Evolutionary conservation across 2,113 vertebrate species (phyloP).

Genomic region (Peromyscus maniculatus): DNA sequence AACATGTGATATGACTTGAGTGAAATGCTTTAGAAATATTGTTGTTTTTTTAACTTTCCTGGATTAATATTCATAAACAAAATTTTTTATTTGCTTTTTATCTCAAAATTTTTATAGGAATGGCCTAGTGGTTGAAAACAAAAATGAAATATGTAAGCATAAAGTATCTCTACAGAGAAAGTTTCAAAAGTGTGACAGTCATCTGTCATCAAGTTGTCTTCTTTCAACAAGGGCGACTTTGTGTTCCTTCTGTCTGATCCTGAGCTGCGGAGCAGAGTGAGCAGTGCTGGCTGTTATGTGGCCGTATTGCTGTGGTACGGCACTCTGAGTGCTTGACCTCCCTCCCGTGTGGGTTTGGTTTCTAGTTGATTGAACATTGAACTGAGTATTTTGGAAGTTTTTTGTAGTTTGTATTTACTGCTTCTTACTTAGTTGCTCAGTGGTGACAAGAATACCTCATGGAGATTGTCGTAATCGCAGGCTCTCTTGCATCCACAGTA

Average conservation of each 20-base stretch:
- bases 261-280: neutral
- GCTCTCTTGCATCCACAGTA: constrained; percentile 75
- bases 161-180: constrained; percentile 44
- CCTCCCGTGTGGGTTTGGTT: neutral
- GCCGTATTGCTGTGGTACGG: neutral
- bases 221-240: neutral
- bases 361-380: constrained; percentile 62
- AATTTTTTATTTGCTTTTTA: constrained; percentile 50
- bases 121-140: constrained; percentile 41
- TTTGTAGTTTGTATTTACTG: constrained; percentile 50
- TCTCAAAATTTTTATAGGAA: constrained; percentile 23
- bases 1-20: constrained; percentile 8
- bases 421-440: constrained; percentile 70
- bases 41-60: constrained; percentile 25
- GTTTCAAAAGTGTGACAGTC: constrained; percentile 46
- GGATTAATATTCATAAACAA: constrained; percentile 49
- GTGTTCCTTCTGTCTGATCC: constrained; percentile 13
- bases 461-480: constrained; percentile 71
- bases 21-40: constrained; percentile 55
- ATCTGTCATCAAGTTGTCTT: neutral
- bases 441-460: constrained; percentile 73
- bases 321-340: neutral
- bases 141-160: constrained; percentile 43
- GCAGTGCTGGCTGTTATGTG: neutral
- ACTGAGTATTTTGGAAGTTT: constrained; percentile 67